Percentiles rank a stretch among this genome's conserved stretches.
Evolutionary conservation across 2,888 invertebrate genomes (phyloP).

Genomic region (Leptopterna dolabrata): DNA sequence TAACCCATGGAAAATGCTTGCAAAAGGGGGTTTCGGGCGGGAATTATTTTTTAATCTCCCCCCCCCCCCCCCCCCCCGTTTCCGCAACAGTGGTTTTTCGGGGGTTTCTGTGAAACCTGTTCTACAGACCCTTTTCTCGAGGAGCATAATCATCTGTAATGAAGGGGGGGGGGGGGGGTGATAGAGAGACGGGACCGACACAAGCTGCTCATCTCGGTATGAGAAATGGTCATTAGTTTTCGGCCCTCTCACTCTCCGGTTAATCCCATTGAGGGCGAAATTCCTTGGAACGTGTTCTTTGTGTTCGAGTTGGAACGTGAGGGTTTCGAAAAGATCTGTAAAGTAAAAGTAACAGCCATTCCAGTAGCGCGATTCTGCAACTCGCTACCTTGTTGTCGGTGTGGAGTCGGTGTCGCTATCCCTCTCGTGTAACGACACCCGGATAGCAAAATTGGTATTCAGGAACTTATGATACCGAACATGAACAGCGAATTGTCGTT

Average conservation of each 20-base stretch:
- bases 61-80: too few relatives aligned
- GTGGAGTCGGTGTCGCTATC: too few relatives aligned
- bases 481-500: too few relatives aligned
- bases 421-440: too few relatives aligned
- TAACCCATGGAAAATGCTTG: constrained; percentile 10
- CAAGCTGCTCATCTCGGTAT: neutral
- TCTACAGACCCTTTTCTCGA: neutral
- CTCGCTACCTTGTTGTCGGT: too few relatives aligned
- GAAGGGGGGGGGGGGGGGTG: too few relatives aligned
- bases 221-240: neutral
- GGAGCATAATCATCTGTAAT: neutral
- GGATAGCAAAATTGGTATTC: too few relatives aligned
- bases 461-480: too few relatives aligned
- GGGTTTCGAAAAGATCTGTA: too few relatives aligned
- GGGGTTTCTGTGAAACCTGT: neutral
- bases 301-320: too few relatives aligned
- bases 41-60: constrained; percentile 52
- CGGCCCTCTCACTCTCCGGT: neutral
- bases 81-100: neutral
- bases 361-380: too few relatives aligned
- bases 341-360: too few relatives aligned
- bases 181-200: neutral
- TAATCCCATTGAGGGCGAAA: neutral
- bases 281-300: neutral
- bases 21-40: neutral